A percentile compares a stretch with the other conserved stretches of the same genome.
Evolutionary conservation across 1,140 invertebrate genomes (phyloP).

Genomic region (Drosophila simulans): DNA sequence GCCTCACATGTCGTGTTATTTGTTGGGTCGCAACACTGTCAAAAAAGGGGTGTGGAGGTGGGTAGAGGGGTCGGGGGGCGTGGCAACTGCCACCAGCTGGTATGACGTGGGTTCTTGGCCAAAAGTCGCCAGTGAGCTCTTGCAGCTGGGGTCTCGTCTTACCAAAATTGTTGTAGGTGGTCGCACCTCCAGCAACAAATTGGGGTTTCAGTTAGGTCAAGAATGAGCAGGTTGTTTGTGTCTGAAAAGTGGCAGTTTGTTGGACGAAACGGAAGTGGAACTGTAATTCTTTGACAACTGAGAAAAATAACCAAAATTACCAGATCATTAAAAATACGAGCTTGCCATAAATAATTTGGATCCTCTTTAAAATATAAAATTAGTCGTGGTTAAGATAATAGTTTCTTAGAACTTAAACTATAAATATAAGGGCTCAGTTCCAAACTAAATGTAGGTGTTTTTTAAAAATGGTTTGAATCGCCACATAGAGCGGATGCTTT

Average conservation of each 20-base stretch:
- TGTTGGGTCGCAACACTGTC: slow-evolving; percentile 13
- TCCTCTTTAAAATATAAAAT: too few relatives aligned
- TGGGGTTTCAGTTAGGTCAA: slow-evolving; percentile 42
- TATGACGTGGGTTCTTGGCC: slow-evolving; percentile 41
- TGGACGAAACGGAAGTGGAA: slow-evolving; percentile 8
- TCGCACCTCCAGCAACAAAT: slow-evolving; percentile 43
- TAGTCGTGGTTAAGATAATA: too few relatives aligned
- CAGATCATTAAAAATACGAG: too few relatives aligned
- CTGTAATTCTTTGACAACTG: background rate
- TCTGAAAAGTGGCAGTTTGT: slow-evolving; percentile 2
- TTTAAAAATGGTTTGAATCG: too few relatives aligned
- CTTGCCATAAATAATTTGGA: too few relatives aligned
- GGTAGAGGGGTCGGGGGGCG: slow-evolving; percentile 6
- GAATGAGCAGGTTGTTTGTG: slow-evolving; percentile 34
- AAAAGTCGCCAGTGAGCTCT: slow-evolving; percentile 3
- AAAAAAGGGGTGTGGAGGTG: background rate
- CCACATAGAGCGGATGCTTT: background rate
- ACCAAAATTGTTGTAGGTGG: slow-evolving; percentile 41
- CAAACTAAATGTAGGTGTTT: too few relatives aligned
- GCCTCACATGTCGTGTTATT: slow-evolving; percentile 36
- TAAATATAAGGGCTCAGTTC: too few relatives aligned
- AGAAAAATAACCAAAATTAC: background rate
- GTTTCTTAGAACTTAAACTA: too few relatives aligned
- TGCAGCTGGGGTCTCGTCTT: slow-evolving; percentile 18
- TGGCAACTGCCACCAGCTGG: slow-evolving; percentile 58